phyloP scores from a whole-genome alignment of 2,888 invertebrate genomes.

The Pocota personata region DNA sequence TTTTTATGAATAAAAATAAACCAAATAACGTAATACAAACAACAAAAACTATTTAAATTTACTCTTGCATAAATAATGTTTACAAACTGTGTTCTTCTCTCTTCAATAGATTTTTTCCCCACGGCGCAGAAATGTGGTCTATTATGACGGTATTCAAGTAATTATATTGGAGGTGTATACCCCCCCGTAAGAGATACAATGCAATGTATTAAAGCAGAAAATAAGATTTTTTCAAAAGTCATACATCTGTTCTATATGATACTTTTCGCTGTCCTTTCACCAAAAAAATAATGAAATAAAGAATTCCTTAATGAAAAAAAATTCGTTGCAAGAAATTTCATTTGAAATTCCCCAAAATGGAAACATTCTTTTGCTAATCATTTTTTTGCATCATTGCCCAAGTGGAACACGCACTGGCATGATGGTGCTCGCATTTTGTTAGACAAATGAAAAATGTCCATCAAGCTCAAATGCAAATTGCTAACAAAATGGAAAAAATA shows the following conservation, averaged over 20 bases:
- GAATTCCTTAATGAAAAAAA: background rate
- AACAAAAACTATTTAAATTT: no score
- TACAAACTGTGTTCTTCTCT: no score
- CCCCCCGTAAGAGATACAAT: no score
- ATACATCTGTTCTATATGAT: background rate
- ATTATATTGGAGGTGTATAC: no score
- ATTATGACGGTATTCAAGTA: no score
- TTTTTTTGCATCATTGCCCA: background rate
- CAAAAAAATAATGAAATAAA: background rate
- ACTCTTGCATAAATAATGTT: no score
- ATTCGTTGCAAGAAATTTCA: background rate
- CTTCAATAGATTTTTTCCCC: no score
- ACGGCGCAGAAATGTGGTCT: no score
- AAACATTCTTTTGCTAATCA: conserved; percentile 6
- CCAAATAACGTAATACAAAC: no score
- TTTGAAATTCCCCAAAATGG: conserved; percentile 5
- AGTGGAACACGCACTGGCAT: background rate
- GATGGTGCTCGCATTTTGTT: background rate
- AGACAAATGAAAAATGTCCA: conserved; percentile 25
- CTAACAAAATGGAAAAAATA: conserved; percentile 17
- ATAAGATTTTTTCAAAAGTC: background rate
- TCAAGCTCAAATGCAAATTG: conserved; percentile 17
- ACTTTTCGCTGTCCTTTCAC: background rate
- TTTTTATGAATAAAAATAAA: no score
- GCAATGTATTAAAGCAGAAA: no score